Conservation (phyloP, 2,113 vertebrate species). For the Copsychus sechellarum region DNA sequence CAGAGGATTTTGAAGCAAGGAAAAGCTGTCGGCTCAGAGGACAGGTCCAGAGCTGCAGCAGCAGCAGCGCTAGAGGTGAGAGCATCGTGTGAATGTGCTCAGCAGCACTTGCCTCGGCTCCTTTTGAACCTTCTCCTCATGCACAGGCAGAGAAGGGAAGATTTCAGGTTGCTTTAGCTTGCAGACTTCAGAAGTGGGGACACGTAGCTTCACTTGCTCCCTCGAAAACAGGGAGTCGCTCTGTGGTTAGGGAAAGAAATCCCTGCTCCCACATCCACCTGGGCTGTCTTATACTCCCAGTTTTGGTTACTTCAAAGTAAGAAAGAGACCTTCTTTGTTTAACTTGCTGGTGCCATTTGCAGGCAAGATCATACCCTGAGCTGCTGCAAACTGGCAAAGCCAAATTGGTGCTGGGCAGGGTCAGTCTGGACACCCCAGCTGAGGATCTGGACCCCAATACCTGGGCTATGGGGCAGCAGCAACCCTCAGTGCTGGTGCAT, state of each 20-base stretch:
- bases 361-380: neutral
- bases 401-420: fast-evolving
- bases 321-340: neutral
- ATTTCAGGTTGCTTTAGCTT: neutral
- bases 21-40: neutral
- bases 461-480: fast-evolving
- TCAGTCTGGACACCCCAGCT: neutral
- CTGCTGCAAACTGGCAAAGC: neutral
- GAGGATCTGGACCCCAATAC: neutral
- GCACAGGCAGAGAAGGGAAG: neutral
- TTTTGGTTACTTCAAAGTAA: neutral
- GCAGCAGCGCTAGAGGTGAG: neutral
- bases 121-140: neutral
- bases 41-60: neutral
- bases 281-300: fast-evolving
- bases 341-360: neutral
- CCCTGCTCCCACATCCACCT: neutral
- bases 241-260: neutral
- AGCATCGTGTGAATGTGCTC: neutral
- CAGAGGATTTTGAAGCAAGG: neutral
- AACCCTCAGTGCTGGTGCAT: neutral
- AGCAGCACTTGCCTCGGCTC: neutral
- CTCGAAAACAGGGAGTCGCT: neutral
- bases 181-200: neutral
- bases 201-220: fast-evolving